A percentile compares a stretch with the other conserved stretches of the same genome.
These are phyloP conservation scores for Saccostrea cuccullata DNA, from an alignment of 1,140 invertebrate species.

Conservation along the genomic window DNA sequence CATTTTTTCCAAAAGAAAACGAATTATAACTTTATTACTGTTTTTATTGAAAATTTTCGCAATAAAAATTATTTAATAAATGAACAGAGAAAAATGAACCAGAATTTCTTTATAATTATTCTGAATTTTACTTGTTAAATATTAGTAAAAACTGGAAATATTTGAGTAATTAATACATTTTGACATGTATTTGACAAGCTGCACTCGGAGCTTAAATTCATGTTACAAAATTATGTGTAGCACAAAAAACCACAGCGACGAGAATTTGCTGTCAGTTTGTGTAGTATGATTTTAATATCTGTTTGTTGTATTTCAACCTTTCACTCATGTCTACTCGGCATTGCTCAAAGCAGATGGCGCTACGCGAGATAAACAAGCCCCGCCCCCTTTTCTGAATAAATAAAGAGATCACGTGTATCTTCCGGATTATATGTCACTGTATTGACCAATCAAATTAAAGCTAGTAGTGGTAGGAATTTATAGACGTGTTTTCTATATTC, in stretches of 20 bases:
- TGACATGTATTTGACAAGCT: constrained; percentile 38
- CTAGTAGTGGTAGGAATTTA: constrained; percentile 49
- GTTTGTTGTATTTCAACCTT: constrained; percentile 36
- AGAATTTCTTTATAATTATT: background rate
- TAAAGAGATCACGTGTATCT: constrained; percentile 54
- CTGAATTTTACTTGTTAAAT: background rate
- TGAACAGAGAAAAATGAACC: background rate
- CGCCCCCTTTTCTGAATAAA: constrained; percentile 56
- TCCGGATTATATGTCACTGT: constrained; percentile 34
- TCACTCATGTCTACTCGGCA: constrained; percentile 30
- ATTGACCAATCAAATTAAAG: constrained; percentile 52
- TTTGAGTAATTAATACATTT: constrained; percentile 34
- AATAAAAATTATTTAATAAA: background rate
- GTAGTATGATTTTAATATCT: constrained; percentile 40
- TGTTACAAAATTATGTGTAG: background rate
- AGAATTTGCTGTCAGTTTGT: constrained; percentile 52
- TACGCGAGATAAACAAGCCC: constrained; percentile 16
- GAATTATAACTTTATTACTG: background rate
- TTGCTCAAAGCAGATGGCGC: constrained; percentile 52
- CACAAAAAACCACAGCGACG: background rate
- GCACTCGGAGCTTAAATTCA: background rate
- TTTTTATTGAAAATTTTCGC: background rate
- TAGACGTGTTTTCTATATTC: constrained; percentile 52
- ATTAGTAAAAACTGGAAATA: constrained; percentile 16
- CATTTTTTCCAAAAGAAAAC: too few species aligned